Evolutionary conservation across 2,113 vertebrate genomes (phyloP), one percentile per base, ranked within the genome.

Genomic region (Colossoma macropomum): DNA sequence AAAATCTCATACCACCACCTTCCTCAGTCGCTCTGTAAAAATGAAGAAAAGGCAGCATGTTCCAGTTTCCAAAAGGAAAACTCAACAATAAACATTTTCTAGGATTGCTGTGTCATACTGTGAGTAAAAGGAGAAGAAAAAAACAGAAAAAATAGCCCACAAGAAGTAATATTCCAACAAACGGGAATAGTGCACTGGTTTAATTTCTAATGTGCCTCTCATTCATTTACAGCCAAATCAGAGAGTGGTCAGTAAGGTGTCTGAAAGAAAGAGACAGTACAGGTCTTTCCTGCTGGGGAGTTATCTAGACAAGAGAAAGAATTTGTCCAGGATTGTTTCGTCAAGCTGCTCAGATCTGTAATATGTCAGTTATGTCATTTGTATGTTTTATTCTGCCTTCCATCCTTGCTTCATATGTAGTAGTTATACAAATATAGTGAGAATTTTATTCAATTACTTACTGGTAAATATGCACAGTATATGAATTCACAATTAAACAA

Each of bases 291-390:
- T 65, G 30, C 56, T 65, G 30, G 15, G 30, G 34, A 50, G 65
- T 4, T 38, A 7, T 52, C 75, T 70, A 41, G 54, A 75, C 75
- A 71, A 83, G 41, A 79, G 54, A 30, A 73, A 19, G 41, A 54
- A 63, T 79, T 78, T 32, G 73, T 60, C 28, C 73, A 45, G 74
- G 63, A 65, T 59, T 41, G 50, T 32, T 56, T 59, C n/a, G 54
- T 38, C 30, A 71, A 71, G 19, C n/a, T 56, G 28, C 12, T 50
- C 34, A 38, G n/a, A 66, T 59, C n/a, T 68, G 34, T 17, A 68
- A 21, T 16, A 68, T 38, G 30, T 21, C 65, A 34, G 16, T 30
- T 6, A 3, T 9, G 12, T 19, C 65, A 34, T 68, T 34, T 34
- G 6, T 38, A 15, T 45, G 28, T 69, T 54, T 30, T 50, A 50